Percentiles rank a stretch among this genome's conserved stretches.
Evolutionary conservation across 2,113 vertebrate species (phyloP).

Genomic region (Genyomyrus donnyi): DNA sequence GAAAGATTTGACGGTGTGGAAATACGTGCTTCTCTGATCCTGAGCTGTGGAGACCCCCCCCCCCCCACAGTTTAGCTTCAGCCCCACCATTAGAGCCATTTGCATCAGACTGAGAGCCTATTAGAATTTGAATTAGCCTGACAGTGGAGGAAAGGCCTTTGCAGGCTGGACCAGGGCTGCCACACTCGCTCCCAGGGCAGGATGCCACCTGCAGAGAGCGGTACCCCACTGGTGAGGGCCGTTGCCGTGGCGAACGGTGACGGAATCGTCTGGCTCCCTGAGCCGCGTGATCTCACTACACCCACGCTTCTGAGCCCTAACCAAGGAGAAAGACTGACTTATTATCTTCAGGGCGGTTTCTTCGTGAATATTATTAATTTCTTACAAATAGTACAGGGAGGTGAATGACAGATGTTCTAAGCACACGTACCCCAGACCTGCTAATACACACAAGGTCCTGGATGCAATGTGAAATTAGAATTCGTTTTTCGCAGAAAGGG

Average conservation of each 20-base stretch:
- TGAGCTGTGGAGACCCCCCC: background rate
- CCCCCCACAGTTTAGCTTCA: conserved; percentile 29
- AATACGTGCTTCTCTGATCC: conserved; percentile 27
- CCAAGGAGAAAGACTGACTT: background rate
- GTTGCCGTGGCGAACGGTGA: background rate
- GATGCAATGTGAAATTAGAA: conserved; percentile 53
- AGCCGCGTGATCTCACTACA: background rate
- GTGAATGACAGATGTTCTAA: conserved; percentile 48
- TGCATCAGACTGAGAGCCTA: conserved; percentile 67
- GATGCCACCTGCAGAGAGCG: conserved; percentile 20
- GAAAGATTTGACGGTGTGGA: conserved; percentile 35
- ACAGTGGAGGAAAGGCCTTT: conserved; percentile 56
- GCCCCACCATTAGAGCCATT: conserved; percentile 63
- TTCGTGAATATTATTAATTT: conserved; percentile 3
- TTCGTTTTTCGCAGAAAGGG: conserved; percentile 54
- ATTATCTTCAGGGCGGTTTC: background rate
- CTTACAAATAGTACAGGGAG: conserved; percentile 22
- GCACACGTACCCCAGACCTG: conserved; percentile 51
- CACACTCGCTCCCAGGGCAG: conserved; percentile 16
- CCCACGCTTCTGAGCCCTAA: background rate
- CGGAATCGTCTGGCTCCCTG: background rate
- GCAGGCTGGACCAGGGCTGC: conserved; percentile 37
- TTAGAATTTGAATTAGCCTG: conserved; percentile 72
- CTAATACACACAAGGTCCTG: conserved; percentile 56
- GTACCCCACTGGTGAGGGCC: background rate